phyloP scores from a whole-genome alignment of 2,888 invertebrate genomes.

The Callyntrura sp. region DNA sequence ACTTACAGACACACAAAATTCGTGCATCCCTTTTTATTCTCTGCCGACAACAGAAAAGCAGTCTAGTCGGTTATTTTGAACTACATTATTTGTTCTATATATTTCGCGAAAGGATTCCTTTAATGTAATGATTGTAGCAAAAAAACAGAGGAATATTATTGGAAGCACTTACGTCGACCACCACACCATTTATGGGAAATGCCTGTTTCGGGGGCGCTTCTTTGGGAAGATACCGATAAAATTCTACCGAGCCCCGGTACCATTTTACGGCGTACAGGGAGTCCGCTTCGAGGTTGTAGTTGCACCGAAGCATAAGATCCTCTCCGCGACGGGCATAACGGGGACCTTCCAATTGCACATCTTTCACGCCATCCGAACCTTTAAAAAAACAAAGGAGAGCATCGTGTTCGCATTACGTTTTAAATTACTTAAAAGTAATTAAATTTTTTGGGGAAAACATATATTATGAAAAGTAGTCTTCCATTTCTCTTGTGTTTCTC shows the following conservation, averaged over 20 bases:
- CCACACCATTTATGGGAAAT: conserved; percentile 72
- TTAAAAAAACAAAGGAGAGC: conserved; percentile 11
- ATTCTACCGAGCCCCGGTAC: conserved; percentile 80
- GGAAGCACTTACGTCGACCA: conserved; percentile 72
- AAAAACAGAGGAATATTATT: background rate
- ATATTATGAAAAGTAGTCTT: background rate
- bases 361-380: conserved; percentile 80
- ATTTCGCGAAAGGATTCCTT: background rate
- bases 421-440: conserved; percentile 32
- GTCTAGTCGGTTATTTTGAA: background rate
- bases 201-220: conserved; percentile 77
- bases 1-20: background rate
- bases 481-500: background rate
- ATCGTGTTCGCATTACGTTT: background rate
- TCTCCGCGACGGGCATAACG: conserved; percentile 78
- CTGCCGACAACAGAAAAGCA: background rate
- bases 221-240: conserved; percentile 79
- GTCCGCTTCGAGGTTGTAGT: conserved; percentile 79
- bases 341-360: conserved; percentile 74
- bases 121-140: background rate
- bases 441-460: conserved; percentile 24
- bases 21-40: background rate
- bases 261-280: conserved; percentile 81
- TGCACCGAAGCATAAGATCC: conserved; percentile 79
- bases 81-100: background rate